phyloP scores from a whole-genome alignment of 30 jellyfish, hydroid and myxozoan genomes.

The Hydractinia symbiolongicarpus region DNA sequence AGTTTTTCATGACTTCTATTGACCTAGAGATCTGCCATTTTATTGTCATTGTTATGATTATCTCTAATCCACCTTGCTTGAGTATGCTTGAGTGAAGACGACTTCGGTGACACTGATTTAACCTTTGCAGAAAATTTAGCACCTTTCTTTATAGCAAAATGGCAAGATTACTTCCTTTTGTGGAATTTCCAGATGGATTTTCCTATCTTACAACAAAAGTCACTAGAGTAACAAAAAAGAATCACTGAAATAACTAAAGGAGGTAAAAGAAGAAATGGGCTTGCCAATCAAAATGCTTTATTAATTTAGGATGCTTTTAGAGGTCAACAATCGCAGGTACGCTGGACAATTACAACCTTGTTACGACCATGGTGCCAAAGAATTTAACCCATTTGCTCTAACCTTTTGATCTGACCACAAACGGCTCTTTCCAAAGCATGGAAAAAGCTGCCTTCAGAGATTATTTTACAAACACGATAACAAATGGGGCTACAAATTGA shows the following conservation, averaged over 20 bases:
- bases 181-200: constrained; percentile 1
- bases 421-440: too few species aligned
- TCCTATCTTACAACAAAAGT: not conserved
- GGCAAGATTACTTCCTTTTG: not conserved
- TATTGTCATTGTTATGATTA: not conserved
- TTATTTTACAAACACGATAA: too few species aligned
- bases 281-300: not conserved
- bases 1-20: not conserved
- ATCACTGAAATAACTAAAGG: not conserved
- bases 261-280: constrained; percentile 1
- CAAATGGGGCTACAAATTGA: too few species aligned
- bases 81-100: not conserved
- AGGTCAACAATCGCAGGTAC: not conserved
- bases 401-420: too few species aligned
- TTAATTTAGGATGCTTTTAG: not conserved
- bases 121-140: not conserved
- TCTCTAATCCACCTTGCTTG: constrained; percentile 1
- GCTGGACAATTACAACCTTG: too few species aligned
- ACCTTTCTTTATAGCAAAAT: not conserved
- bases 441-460: too few species aligned
- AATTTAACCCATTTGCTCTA: too few species aligned
- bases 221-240: not conserved
- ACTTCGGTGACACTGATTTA: not conserved
- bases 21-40: not conserved
- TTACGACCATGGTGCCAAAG: too few species aligned